Percentiles rank a stretch among this genome's conserved stretches.
Conservation (phyloP, 2,888 invertebrate species). For the Galerucella calmariensis region DNA sequence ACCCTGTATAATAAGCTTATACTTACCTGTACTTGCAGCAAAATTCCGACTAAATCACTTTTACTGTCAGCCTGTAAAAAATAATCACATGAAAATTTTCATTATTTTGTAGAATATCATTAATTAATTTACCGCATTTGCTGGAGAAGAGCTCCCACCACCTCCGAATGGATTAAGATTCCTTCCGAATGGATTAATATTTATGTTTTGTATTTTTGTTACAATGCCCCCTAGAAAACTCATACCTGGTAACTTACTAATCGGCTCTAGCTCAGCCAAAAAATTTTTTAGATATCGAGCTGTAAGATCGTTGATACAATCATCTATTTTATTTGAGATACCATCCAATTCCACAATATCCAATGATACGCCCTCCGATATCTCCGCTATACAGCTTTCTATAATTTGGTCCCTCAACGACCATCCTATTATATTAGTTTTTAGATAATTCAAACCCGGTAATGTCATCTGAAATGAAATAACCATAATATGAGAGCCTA, state of each 20-base stretch:
- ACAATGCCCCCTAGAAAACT: slow-evolving; percentile 11
- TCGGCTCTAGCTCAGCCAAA: slow-evolving; percentile 26
- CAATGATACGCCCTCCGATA: slow-evolving; percentile 4
- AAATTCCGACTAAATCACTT: background rate
- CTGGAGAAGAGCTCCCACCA: background rate
- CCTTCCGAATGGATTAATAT: background rate
- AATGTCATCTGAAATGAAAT: slow-evolving; percentile 27
- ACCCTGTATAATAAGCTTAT: background rate
- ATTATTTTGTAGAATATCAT: background rate
- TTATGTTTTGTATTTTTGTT: background rate
- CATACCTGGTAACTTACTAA: slow-evolving; percentile 11
- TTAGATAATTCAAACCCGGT: slow-evolving; percentile 24
- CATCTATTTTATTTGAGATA: slow-evolving; percentile 11
- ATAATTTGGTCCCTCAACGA: slow-evolving; percentile 29
- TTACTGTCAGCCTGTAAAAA: background rate
- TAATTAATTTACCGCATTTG: background rate
- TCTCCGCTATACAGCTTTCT: slow-evolving; percentile 25
- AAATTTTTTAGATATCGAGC: slow-evolving; percentile 20
- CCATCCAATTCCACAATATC: slow-evolving; percentile 21
- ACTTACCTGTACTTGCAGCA: slow-evolving; percentile 17
- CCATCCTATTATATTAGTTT: slow-evolving; percentile 32
- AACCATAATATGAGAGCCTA: too few species aligned
- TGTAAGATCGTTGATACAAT: slow-evolving; percentile 19
- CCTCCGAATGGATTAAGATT: background rate
- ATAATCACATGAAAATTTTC: background rate